phyloP scores from a whole-genome alignment of 2,888 invertebrate species.

The Troides helena region DNA sequence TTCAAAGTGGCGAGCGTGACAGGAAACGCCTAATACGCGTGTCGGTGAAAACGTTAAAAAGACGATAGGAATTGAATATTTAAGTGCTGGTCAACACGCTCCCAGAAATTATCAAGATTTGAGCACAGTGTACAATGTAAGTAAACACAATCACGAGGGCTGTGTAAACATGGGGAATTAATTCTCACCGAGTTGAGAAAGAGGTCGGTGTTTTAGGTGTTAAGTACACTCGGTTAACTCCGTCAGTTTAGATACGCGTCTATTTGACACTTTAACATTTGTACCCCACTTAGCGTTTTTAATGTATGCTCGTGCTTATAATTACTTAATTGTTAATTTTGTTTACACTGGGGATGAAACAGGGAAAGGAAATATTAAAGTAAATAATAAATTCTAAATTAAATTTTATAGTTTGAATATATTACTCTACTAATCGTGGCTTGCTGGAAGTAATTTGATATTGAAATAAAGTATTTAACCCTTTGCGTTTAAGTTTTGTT shows the following conservation, averaged over 20 bases:
- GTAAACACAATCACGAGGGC: conserved; percentile 42
- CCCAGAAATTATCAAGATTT: conserved; percentile 34
- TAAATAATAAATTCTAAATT: neutral
- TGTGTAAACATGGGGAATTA: conserved; percentile 43
- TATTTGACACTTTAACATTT: conserved; percentile 53
- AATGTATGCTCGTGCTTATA: conserved; percentile 35
- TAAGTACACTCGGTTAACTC: conserved; percentile 54
- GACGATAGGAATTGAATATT: conserved; percentile 26
- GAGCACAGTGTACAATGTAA: conserved; percentile 49
- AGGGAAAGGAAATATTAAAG: neutral
- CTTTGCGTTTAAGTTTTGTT: no score
- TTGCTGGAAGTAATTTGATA: no score
- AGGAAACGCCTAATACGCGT: conserved; percentile 33
- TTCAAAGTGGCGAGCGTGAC: conserved; percentile 36
- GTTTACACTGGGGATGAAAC: neutral
- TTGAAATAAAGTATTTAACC: no score
- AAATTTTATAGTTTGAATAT: no score
- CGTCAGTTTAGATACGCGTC: conserved; percentile 44
- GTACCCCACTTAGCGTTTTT: conserved; percentile 55
- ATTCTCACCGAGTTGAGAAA: conserved; percentile 48
- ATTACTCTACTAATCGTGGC: no score
- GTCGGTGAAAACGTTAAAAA: conserved; percentile 20
- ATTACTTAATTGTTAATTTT: neutral
- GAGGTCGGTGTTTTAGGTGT: conserved; percentile 43
- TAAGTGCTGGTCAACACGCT: conserved; percentile 24